Evolutionary conservation across 1,140 invertebrate species (phyloP), one percentile per base, ranked within the genome.

Genomic region (Nilaparvata lugens): DNA sequence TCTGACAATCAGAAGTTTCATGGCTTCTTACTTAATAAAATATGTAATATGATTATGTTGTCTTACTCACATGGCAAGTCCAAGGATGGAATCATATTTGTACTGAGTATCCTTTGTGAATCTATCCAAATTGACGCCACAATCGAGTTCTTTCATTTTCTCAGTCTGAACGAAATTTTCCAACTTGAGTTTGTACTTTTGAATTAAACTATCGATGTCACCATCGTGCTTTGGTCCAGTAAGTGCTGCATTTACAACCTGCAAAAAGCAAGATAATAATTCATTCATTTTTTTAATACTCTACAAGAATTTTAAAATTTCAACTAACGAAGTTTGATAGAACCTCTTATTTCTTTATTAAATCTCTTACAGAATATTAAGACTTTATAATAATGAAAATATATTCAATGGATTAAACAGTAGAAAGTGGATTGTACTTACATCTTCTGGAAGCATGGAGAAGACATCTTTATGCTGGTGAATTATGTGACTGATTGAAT

Each of bases 81-180:
- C 78, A 5, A 79, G 66, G 58, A 80, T 79, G 6, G 77, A 78
- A 61, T 79, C 77, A 54, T 67, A 68, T 65, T 75, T 75, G 64
- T 80, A 80, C 57, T 72, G 68, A 43, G 67, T 52, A 65, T 80
- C 78, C 4, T 67, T 66, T 9, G 73, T 67, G 70, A 80, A 80
- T 55, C 77, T 64, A 11, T 67, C 62, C 6, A 74, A 68, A 72
- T 79, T 74, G 18, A 80, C 74, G 25, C 74, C 77, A 68, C 72
- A 73, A 38, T 72, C 73, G 25, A 79, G 67, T 13, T 65, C 65
- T 38, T 72, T 65, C 23, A 80, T 64, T 11, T 72, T 66, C 48
- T 73, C 68, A 2, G 74, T 75, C 64, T 78, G 75, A 13, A 69
- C 64, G 60, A 71, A 74, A 62, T 79, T 77, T 31, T 71, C 69